A percentile compares a stretch with the other conserved stretches of the same genome.
Evolutionary conservation across 2,888 invertebrate genomes (phyloP).

Genomic region (Tromatobia lineatoria): DNA sequence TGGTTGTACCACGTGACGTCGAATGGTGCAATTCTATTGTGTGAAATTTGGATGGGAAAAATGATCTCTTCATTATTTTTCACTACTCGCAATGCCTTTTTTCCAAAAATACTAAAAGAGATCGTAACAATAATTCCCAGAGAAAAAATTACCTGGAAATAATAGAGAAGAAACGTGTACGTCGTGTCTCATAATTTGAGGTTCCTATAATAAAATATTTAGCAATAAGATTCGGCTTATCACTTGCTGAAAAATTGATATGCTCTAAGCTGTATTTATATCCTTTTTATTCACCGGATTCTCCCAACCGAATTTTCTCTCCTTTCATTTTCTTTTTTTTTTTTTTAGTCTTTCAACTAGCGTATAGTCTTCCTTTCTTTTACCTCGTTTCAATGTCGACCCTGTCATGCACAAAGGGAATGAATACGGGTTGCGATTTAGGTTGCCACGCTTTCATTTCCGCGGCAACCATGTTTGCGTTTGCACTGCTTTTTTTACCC

Average conservation of each 20-base stretch:
- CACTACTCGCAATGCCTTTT: no score
- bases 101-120: no score
- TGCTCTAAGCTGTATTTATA: slow-evolving; percentile 11
- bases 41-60: no score
- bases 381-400: slow-evolving; percentile 17
- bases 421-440: slow-evolving; percentile 36
- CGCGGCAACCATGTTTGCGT: slow-evolving; percentile 45
- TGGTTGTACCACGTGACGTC: no score
- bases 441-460: slow-evolving; percentile 53
- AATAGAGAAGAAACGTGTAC: neutral
- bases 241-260: neutral
- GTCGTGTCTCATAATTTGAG: neutral
- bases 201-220: neutral
- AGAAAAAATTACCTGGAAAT: neutral
- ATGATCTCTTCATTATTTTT: no score
- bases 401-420: slow-evolving; percentile 6
- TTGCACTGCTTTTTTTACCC: slow-evolving; percentile 13
- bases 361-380: slow-evolving; percentile 5
- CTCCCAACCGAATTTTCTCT: slow-evolving; percentile 1
- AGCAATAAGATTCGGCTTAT: neutral
- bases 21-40: no score
- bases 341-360: neutral
- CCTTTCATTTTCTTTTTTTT: neutral
- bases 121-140: no score
- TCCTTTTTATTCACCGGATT: slow-evolving; percentile 10